Evolutionary conservation across 2,797 vertebrate species (phyloP).

Genomic region (Melanogrammus aeglefinus): DNA sequence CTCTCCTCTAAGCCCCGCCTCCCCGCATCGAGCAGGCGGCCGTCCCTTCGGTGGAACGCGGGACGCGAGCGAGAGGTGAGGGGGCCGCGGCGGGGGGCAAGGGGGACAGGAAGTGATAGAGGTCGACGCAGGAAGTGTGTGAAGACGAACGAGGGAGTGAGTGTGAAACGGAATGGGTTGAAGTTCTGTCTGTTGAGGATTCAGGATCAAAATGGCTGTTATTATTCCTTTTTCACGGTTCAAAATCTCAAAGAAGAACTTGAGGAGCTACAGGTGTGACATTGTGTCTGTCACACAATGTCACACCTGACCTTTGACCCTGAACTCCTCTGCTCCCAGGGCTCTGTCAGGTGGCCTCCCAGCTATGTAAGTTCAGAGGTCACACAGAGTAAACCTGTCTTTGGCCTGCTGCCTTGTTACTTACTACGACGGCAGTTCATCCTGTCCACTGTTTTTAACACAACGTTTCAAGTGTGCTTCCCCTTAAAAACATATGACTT

Average conservation of each 20-base stretch:
- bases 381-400: constrained; percentile 13
- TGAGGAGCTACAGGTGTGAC: neutral
- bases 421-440: too few relatives aligned
- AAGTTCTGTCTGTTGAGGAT: too few relatives aligned
- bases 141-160: too few relatives aligned
- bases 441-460: neutral
- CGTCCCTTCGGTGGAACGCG: constrained; percentile 64
- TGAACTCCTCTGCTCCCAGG: constrained; percentile 54
- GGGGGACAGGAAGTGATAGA: constrained; percentile 15
- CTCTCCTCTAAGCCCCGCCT: constrained; percentile 74
- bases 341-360: constrained; percentile 61
- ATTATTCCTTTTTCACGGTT: neutral
- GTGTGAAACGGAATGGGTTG: too few relatives aligned
- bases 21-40: constrained; percentile 63
- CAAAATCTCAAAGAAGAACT: neutral
- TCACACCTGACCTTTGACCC: constrained; percentile 19
- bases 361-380: constrained; percentile 66
- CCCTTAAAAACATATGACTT: neutral
- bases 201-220: neutral
- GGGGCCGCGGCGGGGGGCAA: neutral
- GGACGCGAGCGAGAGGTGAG: constrained; percentile 85
- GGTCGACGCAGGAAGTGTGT: too few relatives aligned
- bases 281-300: neutral
- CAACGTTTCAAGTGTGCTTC: constrained; percentile 38
- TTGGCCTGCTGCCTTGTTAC: constrained; percentile 22